These are phyloP conservation scores for Brachyrhaphis roseni DNA, from an alignment of 2,797 vertebrate species.

Conservation along the genomic window DNA sequence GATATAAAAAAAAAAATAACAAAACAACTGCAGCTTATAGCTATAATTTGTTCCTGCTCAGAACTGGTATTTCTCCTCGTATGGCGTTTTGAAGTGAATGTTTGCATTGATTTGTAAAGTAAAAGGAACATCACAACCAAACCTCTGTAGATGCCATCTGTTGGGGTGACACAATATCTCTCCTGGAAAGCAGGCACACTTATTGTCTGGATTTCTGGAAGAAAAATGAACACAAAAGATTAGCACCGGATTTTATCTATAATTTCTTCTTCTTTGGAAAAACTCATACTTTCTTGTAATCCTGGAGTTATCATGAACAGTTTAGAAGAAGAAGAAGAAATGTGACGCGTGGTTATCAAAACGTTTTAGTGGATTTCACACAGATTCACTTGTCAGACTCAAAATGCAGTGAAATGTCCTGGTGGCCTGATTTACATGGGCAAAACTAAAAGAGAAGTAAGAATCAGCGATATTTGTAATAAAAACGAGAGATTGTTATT, in stretches of 20 bases:
- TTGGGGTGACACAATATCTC: slow-evolving; percentile 27
- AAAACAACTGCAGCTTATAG: neutral
- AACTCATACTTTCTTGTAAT: neutral
- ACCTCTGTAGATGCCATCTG: slow-evolving; percentile 76
- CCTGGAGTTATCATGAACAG: neutral
- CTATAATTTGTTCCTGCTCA: neutral
- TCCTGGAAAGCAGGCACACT: slow-evolving; percentile 42
- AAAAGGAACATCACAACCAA: slow-evolving; percentile 31
- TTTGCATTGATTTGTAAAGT: neutral
- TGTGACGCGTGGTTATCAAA: neutral
- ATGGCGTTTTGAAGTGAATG: neutral
- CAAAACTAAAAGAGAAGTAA: too few species aligned
- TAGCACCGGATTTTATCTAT: neutral
- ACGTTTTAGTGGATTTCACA: neutral
- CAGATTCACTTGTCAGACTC: too few species aligned
- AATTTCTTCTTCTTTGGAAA: neutral
- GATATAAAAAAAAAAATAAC: neutral
- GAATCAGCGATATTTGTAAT: too few species aligned
- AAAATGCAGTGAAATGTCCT: too few species aligned
- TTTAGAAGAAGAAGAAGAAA: neutral
- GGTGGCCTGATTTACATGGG: too few species aligned
- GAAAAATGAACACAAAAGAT: neutral
- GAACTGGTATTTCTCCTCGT: neutral
- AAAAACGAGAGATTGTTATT: too few species aligned
- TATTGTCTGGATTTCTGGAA: slow-evolving; percentile 38